These are phyloP conservation scores for Magallana angulata DNA, from an alignment of 1,140 invertebrate species.

Conservation along the genomic window DNA sequence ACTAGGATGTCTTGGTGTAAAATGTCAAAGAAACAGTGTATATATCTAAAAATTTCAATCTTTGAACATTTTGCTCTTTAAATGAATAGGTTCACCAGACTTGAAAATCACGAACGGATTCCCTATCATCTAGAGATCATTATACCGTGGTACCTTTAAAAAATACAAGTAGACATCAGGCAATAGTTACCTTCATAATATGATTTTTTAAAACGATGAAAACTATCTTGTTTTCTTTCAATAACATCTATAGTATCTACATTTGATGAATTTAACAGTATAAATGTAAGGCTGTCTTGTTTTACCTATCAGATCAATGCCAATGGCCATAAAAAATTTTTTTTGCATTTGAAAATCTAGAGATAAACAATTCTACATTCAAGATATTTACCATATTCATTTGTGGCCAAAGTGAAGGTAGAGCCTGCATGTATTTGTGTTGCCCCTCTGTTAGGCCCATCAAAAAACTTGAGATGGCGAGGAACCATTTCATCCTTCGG, in stretches of 20 bases:
- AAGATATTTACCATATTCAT: conserved; percentile 85
- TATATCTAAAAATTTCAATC: neutral
- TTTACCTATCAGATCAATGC: too few relatives aligned
- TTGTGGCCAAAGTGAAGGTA: conserved; percentile 91
- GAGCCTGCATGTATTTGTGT: conserved; percentile 90
- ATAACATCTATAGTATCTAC: too few relatives aligned
- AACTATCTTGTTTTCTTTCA: too few relatives aligned
- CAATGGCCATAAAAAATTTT: too few relatives aligned
- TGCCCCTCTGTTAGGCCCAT: conserved; percentile 89
- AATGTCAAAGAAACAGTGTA: neutral
- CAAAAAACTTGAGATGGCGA: conserved; percentile 92
- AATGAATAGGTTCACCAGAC: neutral
- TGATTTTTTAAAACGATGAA: too few relatives aligned
- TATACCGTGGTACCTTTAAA: neutral
- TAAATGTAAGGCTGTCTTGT: too few relatives aligned
- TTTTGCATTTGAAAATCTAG: too few relatives aligned
- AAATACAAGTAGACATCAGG: neutral
- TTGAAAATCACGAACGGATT: conserved; percentile 13
- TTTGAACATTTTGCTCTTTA: neutral
- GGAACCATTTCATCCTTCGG: conserved; percentile 95
- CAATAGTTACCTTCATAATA: neutral
- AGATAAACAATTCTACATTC: too few relatives aligned
- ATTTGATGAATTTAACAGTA: too few relatives aligned
- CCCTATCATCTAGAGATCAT: conserved; percentile 9
- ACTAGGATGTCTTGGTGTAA: neutral